These are phyloP conservation scores for Drosophila bocqueti DNA, from an alignment of 1,140 invertebrate genomes.

Conservation along the genomic window DNA sequence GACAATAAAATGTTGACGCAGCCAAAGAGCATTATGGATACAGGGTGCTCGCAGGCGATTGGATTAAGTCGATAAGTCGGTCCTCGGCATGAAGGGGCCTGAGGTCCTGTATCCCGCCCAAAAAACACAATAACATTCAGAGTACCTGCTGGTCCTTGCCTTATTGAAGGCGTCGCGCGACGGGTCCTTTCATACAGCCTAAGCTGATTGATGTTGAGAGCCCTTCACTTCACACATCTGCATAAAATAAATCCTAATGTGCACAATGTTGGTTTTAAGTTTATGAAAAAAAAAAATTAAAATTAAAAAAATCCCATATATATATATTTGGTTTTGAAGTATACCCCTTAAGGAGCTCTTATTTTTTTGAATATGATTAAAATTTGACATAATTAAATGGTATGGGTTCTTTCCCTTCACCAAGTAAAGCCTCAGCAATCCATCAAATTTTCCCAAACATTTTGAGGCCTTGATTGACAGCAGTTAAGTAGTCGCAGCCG, in stretches of 20 bases:
- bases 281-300: constrained; percentile 4
- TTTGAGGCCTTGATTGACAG: not conserved
- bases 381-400: not conserved
- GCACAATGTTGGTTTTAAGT: constrained; percentile 21
- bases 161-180: constrained; percentile 23
- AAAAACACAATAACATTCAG: constrained; percentile 30
- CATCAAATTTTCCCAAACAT: not conserved
- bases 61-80: constrained; percentile 57
- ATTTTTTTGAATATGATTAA: too few species aligned
- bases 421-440: not conserved
- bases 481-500: not conserved
- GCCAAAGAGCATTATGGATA: constrained; percentile 43
- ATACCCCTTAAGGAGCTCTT: too few species aligned
- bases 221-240: constrained; percentile 45
- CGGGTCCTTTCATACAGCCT: constrained; percentile 12
- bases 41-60: constrained; percentile 39
- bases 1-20: constrained; percentile 64
- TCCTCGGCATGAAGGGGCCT: not conserved
- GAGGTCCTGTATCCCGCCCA: not conserved
- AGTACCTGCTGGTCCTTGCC: constrained; percentile 31
- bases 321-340: not conserved
- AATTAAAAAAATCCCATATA: not conserved
- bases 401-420: too few species aligned
- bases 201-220: constrained; percentile 43
- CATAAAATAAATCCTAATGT: constrained; percentile 40